Evolutionary conservation across 2,888 invertebrate species (phyloP).

Genomic region (Phorcus lineatus): DNA sequence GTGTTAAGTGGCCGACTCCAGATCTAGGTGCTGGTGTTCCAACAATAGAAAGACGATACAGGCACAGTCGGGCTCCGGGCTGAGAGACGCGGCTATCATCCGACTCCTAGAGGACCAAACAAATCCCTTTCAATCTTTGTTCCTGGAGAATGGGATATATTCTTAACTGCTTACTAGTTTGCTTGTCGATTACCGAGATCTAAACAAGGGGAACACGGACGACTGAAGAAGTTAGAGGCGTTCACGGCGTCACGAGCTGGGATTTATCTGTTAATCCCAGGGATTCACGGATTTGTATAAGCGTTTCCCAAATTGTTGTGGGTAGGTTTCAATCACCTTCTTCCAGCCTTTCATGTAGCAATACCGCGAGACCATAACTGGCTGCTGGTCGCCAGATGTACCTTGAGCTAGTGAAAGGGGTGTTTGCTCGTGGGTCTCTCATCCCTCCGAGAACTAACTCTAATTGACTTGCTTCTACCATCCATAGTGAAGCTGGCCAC

Average conservation of each 20-base stretch:
- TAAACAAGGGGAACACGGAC: background rate
- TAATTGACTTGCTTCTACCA: no score
- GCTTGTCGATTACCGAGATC: background rate
- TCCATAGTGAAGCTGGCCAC: no score
- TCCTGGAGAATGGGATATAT: background rate
- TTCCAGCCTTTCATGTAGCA: background rate
- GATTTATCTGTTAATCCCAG: background rate
- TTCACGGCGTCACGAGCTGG: background rate
- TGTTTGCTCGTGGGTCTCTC: no score
- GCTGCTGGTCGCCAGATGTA: no score
- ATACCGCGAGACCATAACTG: no score
- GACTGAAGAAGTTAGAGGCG: background rate
- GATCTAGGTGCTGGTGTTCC: background rate
- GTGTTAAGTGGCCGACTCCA: background rate
- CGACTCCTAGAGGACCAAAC: background rate
- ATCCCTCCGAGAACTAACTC: no score
- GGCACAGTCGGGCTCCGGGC: no score
- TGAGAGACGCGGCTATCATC: no score
- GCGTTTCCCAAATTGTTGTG: background rate
- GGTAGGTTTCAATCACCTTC: background rate
- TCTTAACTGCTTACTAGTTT: background rate
- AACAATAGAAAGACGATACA: no score
- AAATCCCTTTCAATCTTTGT: background rate
- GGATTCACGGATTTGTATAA: slow-evolving; percentile 1
- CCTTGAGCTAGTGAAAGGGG: no score